phyloP scores from a whole-genome alignment of 2,888 invertebrate genomes.

The Tubulanus polymorphus region DNA sequence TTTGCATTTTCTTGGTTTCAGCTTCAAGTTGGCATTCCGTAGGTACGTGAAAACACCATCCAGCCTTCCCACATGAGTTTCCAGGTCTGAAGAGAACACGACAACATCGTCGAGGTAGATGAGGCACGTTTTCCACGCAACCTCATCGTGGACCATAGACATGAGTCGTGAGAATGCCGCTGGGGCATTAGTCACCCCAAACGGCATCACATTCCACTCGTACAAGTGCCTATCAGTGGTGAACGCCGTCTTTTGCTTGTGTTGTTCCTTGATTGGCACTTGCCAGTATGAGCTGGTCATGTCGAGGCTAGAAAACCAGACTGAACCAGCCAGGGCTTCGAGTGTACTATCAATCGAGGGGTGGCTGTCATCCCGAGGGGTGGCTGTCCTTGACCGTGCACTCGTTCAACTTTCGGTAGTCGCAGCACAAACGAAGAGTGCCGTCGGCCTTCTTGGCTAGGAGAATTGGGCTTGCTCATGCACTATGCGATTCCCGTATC shows the following conservation, averaged over 20 bases:
- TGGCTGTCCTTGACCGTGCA: neutral
- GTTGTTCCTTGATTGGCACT: slow-evolving; percentile 1
- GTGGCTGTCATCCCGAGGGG: too few species aligned
- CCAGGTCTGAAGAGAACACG: neutral
- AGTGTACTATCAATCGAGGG: neutral
- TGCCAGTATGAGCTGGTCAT: slow-evolving; percentile 16
- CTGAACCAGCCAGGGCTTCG: neutral
- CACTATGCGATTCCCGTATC: neutral
- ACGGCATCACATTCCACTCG: neutral
- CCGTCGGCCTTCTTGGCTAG: neutral
- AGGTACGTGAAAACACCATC: slow-evolving; percentile 5
- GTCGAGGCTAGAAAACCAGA: slow-evolving; percentile 12
- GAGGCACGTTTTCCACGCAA: too few species aligned
- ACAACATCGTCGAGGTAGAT: slow-evolving; percentile 4
- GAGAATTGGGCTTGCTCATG: neutral
- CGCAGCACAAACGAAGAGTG: neutral
- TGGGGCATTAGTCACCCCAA: neutral
- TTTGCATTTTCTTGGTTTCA: slow-evolving; percentile 11
- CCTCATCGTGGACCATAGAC: neutral
- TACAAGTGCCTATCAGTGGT: neutral
- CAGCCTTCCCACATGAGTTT: slow-evolving; percentile 3
- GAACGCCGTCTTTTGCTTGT: slow-evolving; percentile 4
- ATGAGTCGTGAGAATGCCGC: neutral
- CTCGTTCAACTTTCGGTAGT: slow-evolving; percentile 1
- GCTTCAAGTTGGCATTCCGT: slow-evolving; percentile 6